Evolutionary conservation across 2,888 invertebrate genomes (phyloP).

Genomic region (Pseudococcus longispinus): DNA sequence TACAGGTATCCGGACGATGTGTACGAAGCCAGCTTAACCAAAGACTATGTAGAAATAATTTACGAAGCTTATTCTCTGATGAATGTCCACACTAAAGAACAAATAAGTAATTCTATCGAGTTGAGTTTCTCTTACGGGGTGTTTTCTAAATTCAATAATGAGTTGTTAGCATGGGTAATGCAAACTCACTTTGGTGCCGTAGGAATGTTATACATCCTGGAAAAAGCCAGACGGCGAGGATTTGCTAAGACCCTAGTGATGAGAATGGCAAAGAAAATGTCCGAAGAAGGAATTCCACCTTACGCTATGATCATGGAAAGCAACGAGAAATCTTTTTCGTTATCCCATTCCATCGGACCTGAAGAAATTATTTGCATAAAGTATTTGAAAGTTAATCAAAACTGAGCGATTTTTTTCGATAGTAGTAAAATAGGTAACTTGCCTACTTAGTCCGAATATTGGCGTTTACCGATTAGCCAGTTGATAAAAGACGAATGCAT

Average conservation of each 20-base stretch:
- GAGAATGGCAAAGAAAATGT: slow-evolving; percentile 7
- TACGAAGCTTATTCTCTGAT: neutral
- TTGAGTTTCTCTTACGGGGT: neutral
- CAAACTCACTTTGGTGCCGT: slow-evolving; percentile 9
- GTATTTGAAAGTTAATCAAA: slow-evolving; percentile 28
- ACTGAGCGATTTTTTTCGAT: neutral
- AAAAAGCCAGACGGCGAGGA: neutral
- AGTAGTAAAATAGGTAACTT: no score
- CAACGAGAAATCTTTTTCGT: slow-evolving; percentile 17
- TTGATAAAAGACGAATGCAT: neutral
- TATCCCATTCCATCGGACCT: slow-evolving; percentile 19
- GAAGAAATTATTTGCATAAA: neutral
- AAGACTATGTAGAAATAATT: neutral
- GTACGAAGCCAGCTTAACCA: neutral
- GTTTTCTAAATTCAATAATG: neutral
- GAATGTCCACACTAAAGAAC: slow-evolving; percentile 4
- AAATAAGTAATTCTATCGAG: neutral
- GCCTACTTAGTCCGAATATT: no score
- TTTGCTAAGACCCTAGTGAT: slow-evolving; percentile 1
- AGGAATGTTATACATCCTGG: neutral
- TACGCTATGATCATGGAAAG: neutral
- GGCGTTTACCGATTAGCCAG: no score
- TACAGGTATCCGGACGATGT: slow-evolving; percentile 9
- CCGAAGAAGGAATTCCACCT: neutral
- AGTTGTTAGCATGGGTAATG: slow-evolving; percentile 6